phyloP scores from a whole-genome alignment of 2,888 invertebrate species.

The Ypsolopha sequella region DNA sequence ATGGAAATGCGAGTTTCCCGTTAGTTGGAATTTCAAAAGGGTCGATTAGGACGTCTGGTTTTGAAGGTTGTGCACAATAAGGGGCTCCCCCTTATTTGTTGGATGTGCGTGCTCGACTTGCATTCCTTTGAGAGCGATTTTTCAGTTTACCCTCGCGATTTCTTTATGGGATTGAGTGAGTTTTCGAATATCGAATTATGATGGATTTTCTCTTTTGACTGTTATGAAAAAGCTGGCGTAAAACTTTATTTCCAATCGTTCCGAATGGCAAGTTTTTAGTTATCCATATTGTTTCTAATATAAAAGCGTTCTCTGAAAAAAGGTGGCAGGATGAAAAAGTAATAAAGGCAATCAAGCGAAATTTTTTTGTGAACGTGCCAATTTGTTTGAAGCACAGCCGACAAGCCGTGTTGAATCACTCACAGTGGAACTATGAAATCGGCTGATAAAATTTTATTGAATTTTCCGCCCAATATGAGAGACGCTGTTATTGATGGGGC shows the following conservation, averaged over 20 bases:
- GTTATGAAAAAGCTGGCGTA: neutral
- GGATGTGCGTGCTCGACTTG: conserved; percentile 38
- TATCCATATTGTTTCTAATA: neutral
- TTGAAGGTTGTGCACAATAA: conserved; percentile 64
- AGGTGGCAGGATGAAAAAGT: neutral
- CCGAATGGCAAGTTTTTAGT: neutral
- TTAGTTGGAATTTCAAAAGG: conserved; percentile 70
- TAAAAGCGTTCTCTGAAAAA: neutral
- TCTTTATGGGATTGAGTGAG: conserved; percentile 36
- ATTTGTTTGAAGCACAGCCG: conserved; percentile 24
- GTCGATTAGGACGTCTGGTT: conserved; percentile 69
- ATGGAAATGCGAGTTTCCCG: conserved; percentile 69
- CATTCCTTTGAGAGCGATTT: conserved; percentile 38
- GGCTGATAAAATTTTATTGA: conserved; percentile 59
- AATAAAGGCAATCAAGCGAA: conserved; percentile 7
- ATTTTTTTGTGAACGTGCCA: conserved; percentile 13
- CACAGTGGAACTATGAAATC: conserved; percentile 39
- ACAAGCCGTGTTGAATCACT: conserved; percentile 20
- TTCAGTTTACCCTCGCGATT: conserved; percentile 35
- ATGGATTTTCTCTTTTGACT: conserved; percentile 9
- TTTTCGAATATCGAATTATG: conserved; percentile 51
- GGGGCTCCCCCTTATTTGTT: conserved; percentile 52
- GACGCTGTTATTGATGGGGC: conserved; percentile 50
- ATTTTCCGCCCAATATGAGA: conserved; percentile 57
- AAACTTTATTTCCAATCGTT: neutral